Base-by-base conservation (phyloP, 2,888 invertebrate species). In the Perizoma affinitatum region DNA sequence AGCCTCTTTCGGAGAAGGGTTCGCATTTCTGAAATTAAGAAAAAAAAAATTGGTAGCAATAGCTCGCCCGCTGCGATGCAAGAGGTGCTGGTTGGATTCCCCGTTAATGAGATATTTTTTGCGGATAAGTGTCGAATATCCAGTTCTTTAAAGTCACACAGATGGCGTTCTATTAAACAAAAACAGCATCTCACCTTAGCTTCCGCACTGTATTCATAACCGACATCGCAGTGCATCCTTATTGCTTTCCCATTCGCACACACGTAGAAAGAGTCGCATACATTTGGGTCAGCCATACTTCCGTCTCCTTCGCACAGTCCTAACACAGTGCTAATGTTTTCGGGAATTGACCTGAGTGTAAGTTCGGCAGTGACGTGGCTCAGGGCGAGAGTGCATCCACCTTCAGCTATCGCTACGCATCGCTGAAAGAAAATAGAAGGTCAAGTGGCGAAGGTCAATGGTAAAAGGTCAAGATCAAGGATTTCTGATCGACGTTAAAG, bases 11-110 rank as follows among this genome's bases (percentile, higher is more conserved):
- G 3, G 83, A 70, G 40, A 78, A 76, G 0, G 50, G 59, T 8
- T 55, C 67, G 63, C 85, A 85, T 67, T 72, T 51, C 85, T 84
- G 79, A 10, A 75, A 75, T 53, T 58, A 57, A 65, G 8, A 46
- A 38, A 1, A 38, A 38, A 38, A 38, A 7, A 7, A 7, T 38
- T 5, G 36, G 36, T 36, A 36, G 36, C n/a, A 22, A 22, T 22
- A 22, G 22, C 22, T 22, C 22, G 22, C 22, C 22, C 22, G 22
- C 22, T 22, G 22, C 22, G 22, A 22, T 22, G 22, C 22, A 22
- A 22, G 22, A 22, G 22, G 22, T 22, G 22, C 22, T 22, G 3
- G 22, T 22, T 22, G 22, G 22, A 22, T 22, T 22, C 22, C 22
- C 3, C n/a, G 1, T 22, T 22, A 22, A 22, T 22, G 22, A 22